Evolutionary conservation across 2,888 invertebrate genomes (phyloP).

Genomic region (Eupithecia exiguata): DNA sequence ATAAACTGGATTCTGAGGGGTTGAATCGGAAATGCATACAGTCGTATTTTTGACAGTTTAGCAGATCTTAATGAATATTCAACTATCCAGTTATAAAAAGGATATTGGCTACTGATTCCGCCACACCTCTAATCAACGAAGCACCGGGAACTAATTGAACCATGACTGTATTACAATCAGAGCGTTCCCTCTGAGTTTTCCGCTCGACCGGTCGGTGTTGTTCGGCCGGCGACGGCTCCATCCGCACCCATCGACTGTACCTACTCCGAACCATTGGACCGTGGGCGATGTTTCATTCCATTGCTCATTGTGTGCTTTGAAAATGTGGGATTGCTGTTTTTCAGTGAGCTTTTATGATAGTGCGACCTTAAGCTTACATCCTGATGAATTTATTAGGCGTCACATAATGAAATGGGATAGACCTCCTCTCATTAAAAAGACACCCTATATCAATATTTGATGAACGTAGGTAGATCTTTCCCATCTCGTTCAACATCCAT

Average conservation of each 20-base stretch:
- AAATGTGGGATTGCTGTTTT: constrained; percentile 15
- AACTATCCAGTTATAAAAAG: neutral
- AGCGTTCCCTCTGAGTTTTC: constrained; percentile 43
- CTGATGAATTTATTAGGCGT: neutral
- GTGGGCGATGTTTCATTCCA: constrained; percentile 36
- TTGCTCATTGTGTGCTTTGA: constrained; percentile 31
- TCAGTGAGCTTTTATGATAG: neutral
- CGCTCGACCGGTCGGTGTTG: constrained; percentile 44
- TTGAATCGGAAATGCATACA: neutral
- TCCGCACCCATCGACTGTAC: constrained; percentile 49
- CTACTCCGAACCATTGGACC: constrained; percentile 38
- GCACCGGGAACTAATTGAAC: constrained; percentile 33
- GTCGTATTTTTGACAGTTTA: neutral
- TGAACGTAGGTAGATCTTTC: neutral
- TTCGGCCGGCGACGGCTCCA: constrained; percentile 57
- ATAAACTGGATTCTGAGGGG: neutral
- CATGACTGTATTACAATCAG: constrained; percentile 44
- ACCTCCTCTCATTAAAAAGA: too few relatives aligned
- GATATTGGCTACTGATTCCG: neutral
- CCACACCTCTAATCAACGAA: constrained; percentile 20
- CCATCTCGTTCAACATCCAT: neutral
- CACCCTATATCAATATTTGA: too few relatives aligned
- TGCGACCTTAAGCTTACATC: neutral
- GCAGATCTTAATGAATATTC: neutral
- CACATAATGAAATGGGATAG: neutral